Base-by-base conservation (phyloP, 1,140 invertebrate genomes). In the Chironomus tepperi region DNA sequence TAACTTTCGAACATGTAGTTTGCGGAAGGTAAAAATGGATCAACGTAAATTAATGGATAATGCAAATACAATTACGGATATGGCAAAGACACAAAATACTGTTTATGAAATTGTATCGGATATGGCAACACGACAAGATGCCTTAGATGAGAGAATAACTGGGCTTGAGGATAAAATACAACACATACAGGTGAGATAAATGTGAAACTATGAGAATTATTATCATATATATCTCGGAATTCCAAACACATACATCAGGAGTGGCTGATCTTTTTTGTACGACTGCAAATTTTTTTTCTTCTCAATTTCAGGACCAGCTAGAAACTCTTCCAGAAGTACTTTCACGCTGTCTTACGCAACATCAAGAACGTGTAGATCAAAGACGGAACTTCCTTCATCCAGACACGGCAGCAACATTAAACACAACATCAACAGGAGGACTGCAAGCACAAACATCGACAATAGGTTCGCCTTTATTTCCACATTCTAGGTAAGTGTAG, bases 41-140 rank as follows among this genome's bases (percentile, higher is more conserved):
- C 98, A 99, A 88, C 87, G 98, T 83, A 99, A 99, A 86, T 85
- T 99, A 78, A 97, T 97, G 91, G 98, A 99, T 83, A 99, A 98
- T 83, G 95, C 97, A 78, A 99, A 98, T 81, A 98, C 97, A 73
- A 94, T 99, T 82, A 98, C 97, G 73, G 98, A 99, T 83, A 98
- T 99, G 94, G 97, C 97, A 79, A 99, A 99, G 91, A 97, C 95
- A 73, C 96, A 98, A 87, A 96, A 95, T 80, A 95, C 94, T 10
- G 95, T 98, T 73, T 97, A 98, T 83, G 96, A 98, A 84, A 93
- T 98, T 78, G 95, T 98, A 70, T 94, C 94, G 16, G 96, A 98
- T 79, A 96, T 98, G 91, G 96, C 93, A 81, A 89, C 90, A 67
- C 89, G 95, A 74, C 95, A 97, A 82, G 92, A 96, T 80, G 88